Conservation (phyloP, 2,888 invertebrate genomes). For the Galerucella nymphaeae region DNA sequence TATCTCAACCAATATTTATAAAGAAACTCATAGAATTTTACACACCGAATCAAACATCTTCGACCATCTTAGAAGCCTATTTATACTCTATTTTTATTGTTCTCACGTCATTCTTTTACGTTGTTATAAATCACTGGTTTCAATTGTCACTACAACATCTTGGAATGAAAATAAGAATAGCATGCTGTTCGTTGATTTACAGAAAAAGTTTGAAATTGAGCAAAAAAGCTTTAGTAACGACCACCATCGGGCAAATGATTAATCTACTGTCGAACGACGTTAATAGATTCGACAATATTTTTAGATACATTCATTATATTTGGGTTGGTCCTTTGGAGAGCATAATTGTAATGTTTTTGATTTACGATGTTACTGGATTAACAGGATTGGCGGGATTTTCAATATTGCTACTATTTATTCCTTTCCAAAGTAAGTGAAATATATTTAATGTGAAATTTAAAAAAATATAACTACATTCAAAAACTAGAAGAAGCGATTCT, state of each 20-base stretch:
- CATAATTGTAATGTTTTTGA: conserved; percentile 75
- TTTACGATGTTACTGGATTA: conserved; percentile 70
- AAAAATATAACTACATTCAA: no score
- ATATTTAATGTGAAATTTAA: no score
- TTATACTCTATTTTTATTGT: conserved; percentile 52
- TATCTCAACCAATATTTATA: conserved; percentile 54
- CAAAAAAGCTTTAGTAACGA: conserved; percentile 85
- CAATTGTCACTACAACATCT: conserved; percentile 84
- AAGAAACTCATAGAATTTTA: conserved; percentile 55
- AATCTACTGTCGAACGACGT: conserved; percentile 84
- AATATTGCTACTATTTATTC: conserved; percentile 65
- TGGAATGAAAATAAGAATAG: conserved; percentile 88
- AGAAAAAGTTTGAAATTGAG: conserved; percentile 78
- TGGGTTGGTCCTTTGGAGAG: conserved; percentile 85
- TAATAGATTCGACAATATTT: conserved; percentile 83
- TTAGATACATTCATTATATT: conserved; percentile 82
- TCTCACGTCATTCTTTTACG: conserved; percentile 69
- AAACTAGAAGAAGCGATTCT: no score
- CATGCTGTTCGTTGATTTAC: conserved; percentile 70
- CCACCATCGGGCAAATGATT: conserved; percentile 74
- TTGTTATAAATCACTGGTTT: conserved; percentile 78
- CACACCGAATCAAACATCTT: conserved; percentile 46
- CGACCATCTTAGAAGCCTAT: conserved; percentile 49
- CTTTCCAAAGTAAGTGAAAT: conserved; percentile 63
- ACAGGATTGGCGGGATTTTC: conserved; percentile 69